A percentile compares a stretch with the other conserved stretches of the same genome.
Conservation (phyloP, 2,888 invertebrate genomes). For the Andrena trimmerana region DNA sequence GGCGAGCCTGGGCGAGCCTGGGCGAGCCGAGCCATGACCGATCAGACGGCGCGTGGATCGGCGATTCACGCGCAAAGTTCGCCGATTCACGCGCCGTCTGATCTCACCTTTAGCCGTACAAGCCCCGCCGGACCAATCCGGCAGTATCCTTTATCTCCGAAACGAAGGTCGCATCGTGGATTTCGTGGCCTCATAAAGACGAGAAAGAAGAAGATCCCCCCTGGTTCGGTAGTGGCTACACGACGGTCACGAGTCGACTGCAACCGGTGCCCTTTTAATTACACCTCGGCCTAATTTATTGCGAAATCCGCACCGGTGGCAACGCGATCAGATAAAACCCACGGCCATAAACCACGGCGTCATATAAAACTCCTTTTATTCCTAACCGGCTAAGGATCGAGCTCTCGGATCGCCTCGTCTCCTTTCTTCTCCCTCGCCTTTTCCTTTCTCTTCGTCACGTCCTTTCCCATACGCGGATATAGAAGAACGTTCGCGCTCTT, state of each 20-base stretch:
- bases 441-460: slow-evolving; percentile 54
- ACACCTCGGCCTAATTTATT: slow-evolving; percentile 81
- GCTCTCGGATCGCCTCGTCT: slow-evolving; percentile 55
- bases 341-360: slow-evolving; percentile 82
- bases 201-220: slow-evolving; percentile 41
- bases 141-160: slow-evolving; percentile 50
- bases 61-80: too few relatives aligned
- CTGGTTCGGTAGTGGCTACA: slow-evolving; percentile 71
- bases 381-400: slow-evolving; percentile 70
- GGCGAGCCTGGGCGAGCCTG: too few relatives aligned
- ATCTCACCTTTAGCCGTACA: too few relatives aligned
- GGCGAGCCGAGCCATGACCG: too few relatives aligned
- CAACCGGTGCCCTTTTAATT: slow-evolving; percentile 80
- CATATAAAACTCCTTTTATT: slow-evolving; percentile 82
- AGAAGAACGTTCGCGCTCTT: slow-evolving; percentile 52
- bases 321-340: slow-evolving; percentile 83
- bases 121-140: slow-evolving; percentile 17
- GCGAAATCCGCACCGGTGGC: slow-evolving; percentile 83
- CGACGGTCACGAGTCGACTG: slow-evolving; percentile 68
- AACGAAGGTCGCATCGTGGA: slow-evolving; percentile 61
- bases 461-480: slow-evolving; percentile 76
- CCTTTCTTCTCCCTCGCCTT: slow-evolving; percentile 10
- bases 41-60: too few relatives aligned
- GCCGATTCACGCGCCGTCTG: too few relatives aligned
- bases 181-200: slow-evolving; percentile 63